A percentile compares a stretch with the other conserved stretches of the same genome.
Evolutionary conservation across 2,113 vertebrate genomes (phyloP).

Genomic region (Macquaria australasica): DNA sequence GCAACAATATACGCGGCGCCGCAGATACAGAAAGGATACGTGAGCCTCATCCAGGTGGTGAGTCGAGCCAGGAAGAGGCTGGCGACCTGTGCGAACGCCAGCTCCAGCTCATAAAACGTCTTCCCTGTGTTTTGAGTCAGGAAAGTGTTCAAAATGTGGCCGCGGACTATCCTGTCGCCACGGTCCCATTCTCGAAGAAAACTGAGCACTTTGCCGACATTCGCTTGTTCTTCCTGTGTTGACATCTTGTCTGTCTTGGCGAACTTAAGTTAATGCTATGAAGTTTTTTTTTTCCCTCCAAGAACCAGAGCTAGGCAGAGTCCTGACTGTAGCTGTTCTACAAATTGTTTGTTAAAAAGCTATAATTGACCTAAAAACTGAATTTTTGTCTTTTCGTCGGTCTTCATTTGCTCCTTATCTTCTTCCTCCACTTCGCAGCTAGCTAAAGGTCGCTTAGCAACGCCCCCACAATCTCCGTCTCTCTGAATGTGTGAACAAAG

Average conservation of each 20-base stretch:
- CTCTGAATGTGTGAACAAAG: no score
- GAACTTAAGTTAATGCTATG: not conserved
- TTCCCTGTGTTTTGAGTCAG: constrained; percentile 83
- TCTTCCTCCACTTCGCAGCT: not conserved
- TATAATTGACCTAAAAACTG: not conserved
- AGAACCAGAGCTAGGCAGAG: not conserved
- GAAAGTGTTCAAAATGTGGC: constrained; percentile 84
- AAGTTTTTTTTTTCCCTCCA: no score
- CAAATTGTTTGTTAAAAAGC: not conserved
- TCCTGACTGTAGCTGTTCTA: no score
- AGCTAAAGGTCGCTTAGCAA: constrained; percentile 51
- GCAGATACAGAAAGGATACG: constrained; percentile 81
- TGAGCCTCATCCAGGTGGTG: constrained; percentile 88
- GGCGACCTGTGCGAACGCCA: constrained; percentile 87
- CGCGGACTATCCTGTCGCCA: constrained; percentile 71
- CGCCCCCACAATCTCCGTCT: not conserved
- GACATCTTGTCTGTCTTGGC: constrained; percentile 69
- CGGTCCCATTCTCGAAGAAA: constrained; percentile 90
- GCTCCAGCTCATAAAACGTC: constrained; percentile 87
- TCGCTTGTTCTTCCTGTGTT: constrained; percentile 81
- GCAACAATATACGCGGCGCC: not conserved
- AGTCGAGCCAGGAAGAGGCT: constrained; percentile 90
- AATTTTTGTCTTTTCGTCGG: not conserved
- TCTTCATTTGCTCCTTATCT: not conserved
- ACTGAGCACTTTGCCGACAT: constrained; percentile 79